phyloP scores from a whole-genome alignment of 2,797 vertebrate genomes.

The Corythornis leucogaster region DNA sequence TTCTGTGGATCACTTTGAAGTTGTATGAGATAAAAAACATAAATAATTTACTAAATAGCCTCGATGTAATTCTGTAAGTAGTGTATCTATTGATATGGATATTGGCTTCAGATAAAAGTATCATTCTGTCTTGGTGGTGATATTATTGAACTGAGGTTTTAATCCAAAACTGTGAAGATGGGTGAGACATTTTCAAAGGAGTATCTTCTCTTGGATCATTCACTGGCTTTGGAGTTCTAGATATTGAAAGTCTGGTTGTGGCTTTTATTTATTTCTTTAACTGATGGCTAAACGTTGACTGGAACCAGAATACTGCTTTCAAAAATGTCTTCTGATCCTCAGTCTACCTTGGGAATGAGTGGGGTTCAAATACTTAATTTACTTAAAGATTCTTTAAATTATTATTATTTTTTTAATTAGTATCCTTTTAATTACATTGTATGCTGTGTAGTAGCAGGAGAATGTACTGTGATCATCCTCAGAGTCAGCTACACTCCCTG shows the following conservation, averaged over 20 bases:
- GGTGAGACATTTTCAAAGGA: not conserved
- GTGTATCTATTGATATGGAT: not conserved
- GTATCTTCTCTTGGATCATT: not conserved
- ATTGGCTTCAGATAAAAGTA: not conserved
- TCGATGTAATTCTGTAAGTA: not conserved
- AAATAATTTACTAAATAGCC: not conserved
- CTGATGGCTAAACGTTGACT: not conserved
- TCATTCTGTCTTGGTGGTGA: not conserved
- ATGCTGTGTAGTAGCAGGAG: not conserved
- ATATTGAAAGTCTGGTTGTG: not conserved
- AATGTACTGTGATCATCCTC: not conserved
- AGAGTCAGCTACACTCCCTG: not conserved
- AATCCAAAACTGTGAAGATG: not conserved
- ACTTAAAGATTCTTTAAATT: too few relatives aligned
- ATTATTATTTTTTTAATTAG: not conserved
- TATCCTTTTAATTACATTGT: not conserved
- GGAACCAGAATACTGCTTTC: not conserved
- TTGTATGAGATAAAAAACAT: not conserved
- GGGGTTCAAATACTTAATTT: not conserved
- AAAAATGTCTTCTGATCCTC: not conserved
- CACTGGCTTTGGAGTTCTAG: not conserved
- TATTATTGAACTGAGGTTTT: not conserved
- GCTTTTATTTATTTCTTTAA: not conserved
- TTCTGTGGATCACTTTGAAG: slow-evolving; percentile 8
- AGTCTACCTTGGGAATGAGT: not conserved